Base-by-base conservation (phyloP, 2,113 vertebrate species). In the Elephantulus edwardii region DNA sequence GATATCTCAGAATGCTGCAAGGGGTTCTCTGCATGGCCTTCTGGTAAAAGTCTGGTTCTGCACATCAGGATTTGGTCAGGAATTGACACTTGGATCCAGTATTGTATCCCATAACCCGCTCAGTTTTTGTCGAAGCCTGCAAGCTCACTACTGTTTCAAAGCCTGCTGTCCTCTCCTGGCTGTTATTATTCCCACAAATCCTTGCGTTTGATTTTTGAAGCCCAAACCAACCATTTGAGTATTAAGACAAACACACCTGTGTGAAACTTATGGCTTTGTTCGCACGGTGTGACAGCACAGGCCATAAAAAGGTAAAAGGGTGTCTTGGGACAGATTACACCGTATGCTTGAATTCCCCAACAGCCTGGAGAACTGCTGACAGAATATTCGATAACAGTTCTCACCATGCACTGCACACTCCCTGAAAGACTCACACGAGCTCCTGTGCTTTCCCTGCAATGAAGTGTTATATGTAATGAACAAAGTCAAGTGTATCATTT, bases 181-280 rank as follows among this genome's bases (percentile, higher is more conserved):
- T 70, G 33, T 83, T 88, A 56, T 82, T 66, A 78, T 76, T 77
- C 58, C 64, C 35, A 70, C 38, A 87, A 86, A 91, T 78, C 62
- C 16, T 68, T 78, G 6, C 80, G 50, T 92, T 93, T 93, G 70
- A 79, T 68, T 68, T 93, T 83, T 76, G 26, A 92, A 94, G 82
- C 71, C 46, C n/a, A 93, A 94, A 26, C 17, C 44, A 88, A 81
- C 52, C 85, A 24, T 86, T 93, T 92, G 92, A 86, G 35, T 50
- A 74, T 48, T 35, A 95, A 95, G 66, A 86, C 50, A 95, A 85
- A 78, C 76, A 93, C 30, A 94, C 76, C 79, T 90, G 38, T 90
- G 66, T 83, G 30, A 83, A 92, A 83, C 40, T 72, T 87, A 76
- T 44, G 56, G 90, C 4, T 38, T 17, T 66, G 79, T 87, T 87